Evolutionary conservation across 1,140 invertebrate species (phyloP).

Genomic region (Bombus superbus): DNA sequence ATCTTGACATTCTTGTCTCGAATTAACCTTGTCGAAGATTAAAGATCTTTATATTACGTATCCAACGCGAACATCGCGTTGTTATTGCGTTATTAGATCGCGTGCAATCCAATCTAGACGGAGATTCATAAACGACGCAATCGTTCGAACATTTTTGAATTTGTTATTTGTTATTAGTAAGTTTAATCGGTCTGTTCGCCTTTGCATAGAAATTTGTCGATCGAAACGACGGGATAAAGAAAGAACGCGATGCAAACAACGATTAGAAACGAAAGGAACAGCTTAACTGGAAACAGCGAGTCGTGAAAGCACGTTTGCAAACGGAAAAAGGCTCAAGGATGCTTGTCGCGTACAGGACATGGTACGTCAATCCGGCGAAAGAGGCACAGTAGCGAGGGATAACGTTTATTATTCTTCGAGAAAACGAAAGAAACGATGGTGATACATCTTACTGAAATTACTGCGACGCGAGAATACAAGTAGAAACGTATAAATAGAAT

Average conservation of each 20-base stretch:
- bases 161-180: neutral
- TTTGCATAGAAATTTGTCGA: too few species aligned
- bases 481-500: neutral
- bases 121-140: too few species aligned
- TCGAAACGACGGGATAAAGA: neutral
- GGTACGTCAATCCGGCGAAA: neutral
- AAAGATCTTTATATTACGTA: neutral
- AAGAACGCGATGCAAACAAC: neutral
- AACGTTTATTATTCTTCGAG: neutral
- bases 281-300: neutral
- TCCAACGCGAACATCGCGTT: neutral
- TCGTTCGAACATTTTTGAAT: neutral
- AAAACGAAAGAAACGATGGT: neutral
- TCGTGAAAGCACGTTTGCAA: conserved; percentile 1
- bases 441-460: neutral
- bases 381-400: neutral
- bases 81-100: too few species aligned
- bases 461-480: neutral
- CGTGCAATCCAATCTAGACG: too few species aligned
- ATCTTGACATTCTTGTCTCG: too few species aligned
- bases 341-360: conserved; percentile 24
- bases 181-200: too few species aligned
- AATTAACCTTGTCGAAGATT: too few species aligned
- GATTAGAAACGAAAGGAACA: neutral
- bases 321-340: conserved; percentile 46